A percentile compares a stretch with the other conserved stretches of the same genome.
phyloP scores from a whole-genome alignment of 2,888 invertebrate species.

The Coleophora deauratella region DNA sequence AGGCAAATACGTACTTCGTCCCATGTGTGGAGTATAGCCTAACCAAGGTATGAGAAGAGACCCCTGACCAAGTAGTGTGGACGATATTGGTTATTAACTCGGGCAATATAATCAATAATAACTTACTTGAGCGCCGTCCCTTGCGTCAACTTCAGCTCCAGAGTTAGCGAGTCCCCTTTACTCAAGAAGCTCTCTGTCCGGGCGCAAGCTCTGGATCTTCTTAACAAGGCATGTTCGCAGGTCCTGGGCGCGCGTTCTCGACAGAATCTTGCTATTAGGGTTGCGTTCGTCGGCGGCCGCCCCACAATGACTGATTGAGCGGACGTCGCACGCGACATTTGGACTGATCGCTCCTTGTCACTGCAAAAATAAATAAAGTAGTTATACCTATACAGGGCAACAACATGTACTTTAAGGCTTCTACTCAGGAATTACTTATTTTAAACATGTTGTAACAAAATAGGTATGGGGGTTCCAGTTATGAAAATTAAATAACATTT shows the following conservation, averaged over 20 bases:
- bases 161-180: slow-evolving; percentile 84
- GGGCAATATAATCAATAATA: neutral
- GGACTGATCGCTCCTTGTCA: slow-evolving; percentile 63
- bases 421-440: no score
- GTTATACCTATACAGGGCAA: no score
- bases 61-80: no score
- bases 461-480: no score
- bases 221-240: slow-evolving; percentile 86
- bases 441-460: no score
- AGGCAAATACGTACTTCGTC: no score
- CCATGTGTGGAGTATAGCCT: no score
- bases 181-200: slow-evolving; percentile 89
- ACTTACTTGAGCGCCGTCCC: slow-evolving; percentile 88
- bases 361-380: slow-evolving; percentile 29
- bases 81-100: no score
- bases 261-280: slow-evolving; percentile 86
- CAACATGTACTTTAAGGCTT: no score
- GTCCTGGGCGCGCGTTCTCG: slow-evolving; percentile 86
- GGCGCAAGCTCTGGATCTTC: slow-evolving; percentile 81
- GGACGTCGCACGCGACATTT: slow-evolving; percentile 66
- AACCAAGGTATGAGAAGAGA: no score
- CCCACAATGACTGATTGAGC: slow-evolving; percentile 64
- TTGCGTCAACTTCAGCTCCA: slow-evolving; percentile 85
- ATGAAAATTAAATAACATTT: no score
- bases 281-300: slow-evolving; percentile 81